phyloP scores from a whole-genome alignment of 2,113 vertebrate species.

The Pollimyrus isidori region DNA sequence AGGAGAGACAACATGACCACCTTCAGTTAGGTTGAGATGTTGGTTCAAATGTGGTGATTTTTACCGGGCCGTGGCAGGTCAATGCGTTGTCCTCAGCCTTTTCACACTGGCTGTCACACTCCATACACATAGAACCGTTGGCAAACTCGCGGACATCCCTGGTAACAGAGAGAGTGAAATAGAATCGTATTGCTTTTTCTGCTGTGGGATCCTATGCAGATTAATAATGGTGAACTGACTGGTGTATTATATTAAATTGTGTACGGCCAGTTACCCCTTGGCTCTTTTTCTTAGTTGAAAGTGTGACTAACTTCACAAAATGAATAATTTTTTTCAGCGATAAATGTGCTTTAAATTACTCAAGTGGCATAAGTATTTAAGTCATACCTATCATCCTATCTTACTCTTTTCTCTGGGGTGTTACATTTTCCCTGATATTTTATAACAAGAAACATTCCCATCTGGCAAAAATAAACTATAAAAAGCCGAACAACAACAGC shows the following conservation, averaged over 20 bases:
- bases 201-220: not conserved
- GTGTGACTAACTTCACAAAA: not conserved
- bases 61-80: conserved; percentile 86
- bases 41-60: conserved; percentile 28
- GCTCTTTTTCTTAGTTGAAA: not conserved
- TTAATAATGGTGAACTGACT: not conserved
- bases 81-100: conserved; percentile 79
- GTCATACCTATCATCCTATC: not conserved
- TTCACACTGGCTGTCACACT: conserved; percentile 90
- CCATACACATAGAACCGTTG: conserved; percentile 82
- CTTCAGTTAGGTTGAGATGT: not conserved
- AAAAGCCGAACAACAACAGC: not conserved
- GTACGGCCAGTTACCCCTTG: not conserved
- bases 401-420: not conserved
- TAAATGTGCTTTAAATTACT: not conserved
- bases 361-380: not conserved
- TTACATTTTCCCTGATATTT: not conserved
- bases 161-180: conserved; percentile 25
- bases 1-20: not conserved
- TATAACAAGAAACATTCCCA: not conserved
- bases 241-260: not conserved
- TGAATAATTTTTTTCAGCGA: not conserved
- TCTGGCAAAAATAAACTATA: not conserved
- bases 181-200: not conserved
- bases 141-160: conserved; percentile 90